A percentile compares a stretch with the other conserved stretches of the same genome.
Evolutionary conservation across 2,888 invertebrate species (phyloP).

Genomic region (Phortica okadai): DNA sequence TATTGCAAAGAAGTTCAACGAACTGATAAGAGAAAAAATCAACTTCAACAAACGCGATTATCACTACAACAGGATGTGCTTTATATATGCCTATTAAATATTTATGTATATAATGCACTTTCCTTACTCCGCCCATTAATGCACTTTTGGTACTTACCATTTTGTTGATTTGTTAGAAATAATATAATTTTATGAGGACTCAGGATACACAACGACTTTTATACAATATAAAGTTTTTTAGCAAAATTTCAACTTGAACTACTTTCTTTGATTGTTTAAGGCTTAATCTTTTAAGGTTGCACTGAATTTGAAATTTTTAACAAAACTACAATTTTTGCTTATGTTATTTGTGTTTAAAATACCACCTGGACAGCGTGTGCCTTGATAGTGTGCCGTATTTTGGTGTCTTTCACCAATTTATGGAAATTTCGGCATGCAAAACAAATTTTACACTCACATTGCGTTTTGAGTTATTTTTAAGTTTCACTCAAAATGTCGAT

Average conservation of each 20-base stretch:
- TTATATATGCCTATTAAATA: too few species aligned
- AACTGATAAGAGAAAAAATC: neutral
- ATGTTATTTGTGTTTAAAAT: constrained; percentile 5
- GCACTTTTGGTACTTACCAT: neutral
- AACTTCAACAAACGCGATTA: neutral
- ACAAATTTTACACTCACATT: constrained; percentile 66
- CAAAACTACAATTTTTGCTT: neutral
- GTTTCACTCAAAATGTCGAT: constrained; percentile 45
- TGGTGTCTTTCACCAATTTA: constrained; percentile 70
- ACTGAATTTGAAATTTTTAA: neutral
- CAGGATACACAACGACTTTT: neutral
- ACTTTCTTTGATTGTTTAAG: neutral
- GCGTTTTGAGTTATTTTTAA: constrained; percentile 61
- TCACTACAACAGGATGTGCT: too few species aligned
- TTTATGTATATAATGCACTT: too few species aligned
- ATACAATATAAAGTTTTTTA: neutral
- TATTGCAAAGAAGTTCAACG: neutral
- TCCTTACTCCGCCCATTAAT: neutral
- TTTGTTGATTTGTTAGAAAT: neutral
- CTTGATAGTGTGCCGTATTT: constrained; percentile 58
- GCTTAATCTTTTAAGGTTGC: neutral
- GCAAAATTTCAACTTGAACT: neutral
- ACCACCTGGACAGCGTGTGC: constrained; percentile 58
- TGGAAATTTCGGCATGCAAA: constrained; percentile 67
- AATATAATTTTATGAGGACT: too few species aligned